phyloP scores from a whole-genome alignment of 2,888 invertebrate genomes.

The Dicyrtoma fusca region DNA sequence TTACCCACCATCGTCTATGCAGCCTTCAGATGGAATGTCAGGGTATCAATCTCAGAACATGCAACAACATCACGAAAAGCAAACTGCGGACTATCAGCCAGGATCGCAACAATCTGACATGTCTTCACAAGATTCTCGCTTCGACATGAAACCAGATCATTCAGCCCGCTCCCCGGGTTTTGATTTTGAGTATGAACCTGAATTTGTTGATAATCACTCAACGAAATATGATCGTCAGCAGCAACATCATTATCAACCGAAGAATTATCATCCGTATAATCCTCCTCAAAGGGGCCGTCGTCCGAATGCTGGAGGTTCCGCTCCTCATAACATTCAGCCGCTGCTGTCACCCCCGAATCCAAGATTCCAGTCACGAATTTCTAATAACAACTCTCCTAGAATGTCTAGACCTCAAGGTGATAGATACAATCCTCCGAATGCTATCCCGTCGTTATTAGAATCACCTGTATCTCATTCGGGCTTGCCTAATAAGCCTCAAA shows the following conservation, averaged over 20 bases:
- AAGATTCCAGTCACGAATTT: slow-evolving; percentile 1
- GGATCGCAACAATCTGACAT: background rate
- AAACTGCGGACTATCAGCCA: slow-evolving; percentile 4
- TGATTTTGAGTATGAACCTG: slow-evolving; percentile 15
- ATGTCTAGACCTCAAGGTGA: slow-evolving; percentile 9
- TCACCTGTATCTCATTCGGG: background rate
- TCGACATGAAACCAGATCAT: background rate
- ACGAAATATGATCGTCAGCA: background rate
- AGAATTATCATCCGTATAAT: slow-evolving; percentile 11
- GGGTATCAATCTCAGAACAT: background rate
- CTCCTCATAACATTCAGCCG: slow-evolving; percentile 8
- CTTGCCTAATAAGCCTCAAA: background rate
- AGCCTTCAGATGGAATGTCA: background rate
- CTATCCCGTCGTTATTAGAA: slow-evolving; percentile 18
- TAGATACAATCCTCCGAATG: background rate
- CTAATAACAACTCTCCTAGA: slow-evolving; percentile 1
- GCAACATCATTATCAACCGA: slow-evolving; percentile 19
- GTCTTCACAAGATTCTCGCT: background rate
- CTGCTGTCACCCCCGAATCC: slow-evolving; percentile 4
- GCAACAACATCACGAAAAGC: background rate
- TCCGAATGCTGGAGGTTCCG: background rate
- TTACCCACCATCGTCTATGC: background rate
- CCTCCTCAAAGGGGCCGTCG: slow-evolving; percentile 11
- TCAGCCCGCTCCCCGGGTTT: background rate
- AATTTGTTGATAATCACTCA: background rate